Conservation (phyloP, 1,140 invertebrate genomes). For the Nebria ingens region DNA sequence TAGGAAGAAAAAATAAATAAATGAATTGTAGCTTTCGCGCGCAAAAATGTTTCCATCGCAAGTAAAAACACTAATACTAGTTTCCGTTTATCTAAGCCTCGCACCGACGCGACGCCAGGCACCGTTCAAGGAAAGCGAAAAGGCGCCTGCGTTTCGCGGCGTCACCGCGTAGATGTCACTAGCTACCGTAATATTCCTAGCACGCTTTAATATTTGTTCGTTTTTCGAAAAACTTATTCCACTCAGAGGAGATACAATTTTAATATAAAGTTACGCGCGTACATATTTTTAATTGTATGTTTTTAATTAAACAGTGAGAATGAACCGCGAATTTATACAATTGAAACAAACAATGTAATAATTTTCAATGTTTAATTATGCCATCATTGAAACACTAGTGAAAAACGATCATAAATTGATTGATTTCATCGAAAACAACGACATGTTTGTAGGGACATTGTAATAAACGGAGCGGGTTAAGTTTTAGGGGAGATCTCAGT, state of each 20-base stretch:
- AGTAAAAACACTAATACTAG: neutral
- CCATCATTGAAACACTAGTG: too few species aligned
- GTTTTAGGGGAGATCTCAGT: conserved; percentile 17
- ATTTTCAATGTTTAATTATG: too few species aligned
- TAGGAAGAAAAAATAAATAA: neutral
- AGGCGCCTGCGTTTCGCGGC: conserved; percentile 6
- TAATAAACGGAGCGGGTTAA: too few species aligned
- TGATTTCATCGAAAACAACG: too few species aligned
- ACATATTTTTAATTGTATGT: neutral
- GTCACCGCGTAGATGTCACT: conserved; percentile 17
- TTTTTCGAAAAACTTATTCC: too few species aligned
- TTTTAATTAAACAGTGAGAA: neutral
- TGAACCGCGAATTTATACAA: neutral
- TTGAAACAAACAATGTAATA: too few species aligned
- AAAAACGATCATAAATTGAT: too few species aligned
- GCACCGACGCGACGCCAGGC: neutral
- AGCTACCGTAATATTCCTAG: neutral
- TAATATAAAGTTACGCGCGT: too few species aligned
- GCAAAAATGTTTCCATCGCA: neutral
- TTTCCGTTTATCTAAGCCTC: neutral
- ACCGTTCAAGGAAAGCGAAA: neutral
- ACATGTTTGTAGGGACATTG: too few species aligned
- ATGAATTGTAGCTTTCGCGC: neutral
- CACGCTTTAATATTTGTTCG: too few species aligned
- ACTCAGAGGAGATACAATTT: too few species aligned